phyloP scores from a whole-genome alignment of 2,797 vertebrate species.

The Lemur catta region DNA sequence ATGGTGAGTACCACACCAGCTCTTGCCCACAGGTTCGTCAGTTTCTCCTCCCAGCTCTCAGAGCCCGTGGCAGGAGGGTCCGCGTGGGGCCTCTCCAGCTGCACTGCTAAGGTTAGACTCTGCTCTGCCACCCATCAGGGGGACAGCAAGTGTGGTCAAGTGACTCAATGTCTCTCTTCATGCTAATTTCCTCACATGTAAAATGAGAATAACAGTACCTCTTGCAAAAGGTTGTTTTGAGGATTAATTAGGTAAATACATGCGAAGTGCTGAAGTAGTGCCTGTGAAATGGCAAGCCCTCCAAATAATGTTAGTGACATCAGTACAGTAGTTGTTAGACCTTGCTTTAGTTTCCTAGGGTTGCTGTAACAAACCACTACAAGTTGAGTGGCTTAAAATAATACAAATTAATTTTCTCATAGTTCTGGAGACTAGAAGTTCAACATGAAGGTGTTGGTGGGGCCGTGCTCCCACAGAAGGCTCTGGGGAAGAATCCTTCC shows the following conservation, averaged over 20 bases:
- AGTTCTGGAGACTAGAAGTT: not conserved
- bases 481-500: not conserved
- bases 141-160: not conserved
- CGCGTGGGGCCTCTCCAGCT: fast-evolving
- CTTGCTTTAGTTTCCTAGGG: not conserved
- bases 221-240: not conserved
- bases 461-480: fast-evolving
- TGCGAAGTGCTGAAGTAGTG: not conserved
- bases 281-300: not conserved
- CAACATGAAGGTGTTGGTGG: not conserved
- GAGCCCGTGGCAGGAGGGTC: not conserved
- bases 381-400: not conserved
- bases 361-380: not conserved
- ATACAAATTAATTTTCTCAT: not conserved
- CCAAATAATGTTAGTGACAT: not conserved
- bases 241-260: not conserved
- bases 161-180: not conserved
- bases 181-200: not conserved
- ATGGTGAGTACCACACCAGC: not conserved
- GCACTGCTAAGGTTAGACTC: not conserved
- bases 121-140: not conserved
- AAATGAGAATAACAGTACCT: not conserved
- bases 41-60: not conserved
- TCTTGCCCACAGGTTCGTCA: not conserved
- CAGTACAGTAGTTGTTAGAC: not conserved